These are phyloP conservation scores for Anolis carolinensis DNA, from an alignment of 2,113 vertebrate genomes.

Conservation along the genomic window DNA sequence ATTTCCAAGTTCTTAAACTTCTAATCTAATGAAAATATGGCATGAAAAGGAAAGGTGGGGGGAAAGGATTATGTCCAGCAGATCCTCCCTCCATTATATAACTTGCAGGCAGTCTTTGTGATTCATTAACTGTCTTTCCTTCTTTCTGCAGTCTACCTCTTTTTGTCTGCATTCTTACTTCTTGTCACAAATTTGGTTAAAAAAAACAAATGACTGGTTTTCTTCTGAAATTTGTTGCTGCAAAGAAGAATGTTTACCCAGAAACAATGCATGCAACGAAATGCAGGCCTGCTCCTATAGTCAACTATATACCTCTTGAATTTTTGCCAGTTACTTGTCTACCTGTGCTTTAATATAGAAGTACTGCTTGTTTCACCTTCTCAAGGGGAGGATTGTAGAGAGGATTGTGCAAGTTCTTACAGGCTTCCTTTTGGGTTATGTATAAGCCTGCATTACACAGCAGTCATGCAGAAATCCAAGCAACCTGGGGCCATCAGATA, in stretches of 20 bases:
- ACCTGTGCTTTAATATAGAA: not conserved
- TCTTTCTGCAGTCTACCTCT: rapidly evolving
- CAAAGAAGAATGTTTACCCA: not conserved
- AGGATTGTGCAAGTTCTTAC: not conserved
- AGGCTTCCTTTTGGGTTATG: not conserved
- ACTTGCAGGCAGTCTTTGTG: rapidly evolving
- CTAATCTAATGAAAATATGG: no score
- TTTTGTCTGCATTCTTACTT: not conserved
- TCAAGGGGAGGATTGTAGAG: not conserved
- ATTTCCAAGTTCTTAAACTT: no score
- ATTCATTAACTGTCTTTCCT: constrained; percentile 17
- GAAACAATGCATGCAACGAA: not conserved
- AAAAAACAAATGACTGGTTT: rapidly evolving
- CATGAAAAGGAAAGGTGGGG: no score
- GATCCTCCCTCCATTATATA: not conserved
- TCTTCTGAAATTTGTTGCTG: not conserved
- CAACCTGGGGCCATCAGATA: not conserved
- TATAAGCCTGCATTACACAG: not conserved
- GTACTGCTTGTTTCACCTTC: not conserved
- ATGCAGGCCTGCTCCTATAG: rapidly evolving
- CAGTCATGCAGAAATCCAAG: constrained; percentile 20
- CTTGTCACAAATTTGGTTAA: not conserved
- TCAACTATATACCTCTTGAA: rapidly evolving
- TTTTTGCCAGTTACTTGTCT: rapidly evolving
- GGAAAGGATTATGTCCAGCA: no score